Conservation (phyloP, 2,113 vertebrate species). For the Leptosomus discolor region DNA sequence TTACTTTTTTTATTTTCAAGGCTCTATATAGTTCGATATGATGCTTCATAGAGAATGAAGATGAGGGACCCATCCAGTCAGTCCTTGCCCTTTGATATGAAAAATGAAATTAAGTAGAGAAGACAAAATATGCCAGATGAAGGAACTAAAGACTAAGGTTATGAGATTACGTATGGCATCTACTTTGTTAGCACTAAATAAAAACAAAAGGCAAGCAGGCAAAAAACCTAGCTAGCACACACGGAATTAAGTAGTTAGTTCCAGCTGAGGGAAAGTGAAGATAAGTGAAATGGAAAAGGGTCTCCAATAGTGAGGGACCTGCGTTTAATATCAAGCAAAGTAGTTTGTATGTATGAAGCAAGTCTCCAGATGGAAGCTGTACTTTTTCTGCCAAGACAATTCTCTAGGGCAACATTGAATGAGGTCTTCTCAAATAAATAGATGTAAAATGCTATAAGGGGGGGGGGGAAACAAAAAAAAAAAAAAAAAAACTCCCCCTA, state of each 20-base stretch:
- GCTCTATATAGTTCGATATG: not conserved
- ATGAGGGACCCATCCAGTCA: not conserved
- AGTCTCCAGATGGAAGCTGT: slow-evolving; percentile 22
- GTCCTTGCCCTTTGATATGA: not conserved
- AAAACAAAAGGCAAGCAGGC: not conserved
- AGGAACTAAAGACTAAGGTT: not conserved
- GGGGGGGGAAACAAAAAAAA: not conserved
- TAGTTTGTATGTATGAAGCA: not conserved
- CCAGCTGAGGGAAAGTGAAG: not conserved
- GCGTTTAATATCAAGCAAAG: not conserved
- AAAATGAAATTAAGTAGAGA: not conserved
- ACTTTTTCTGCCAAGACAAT: not conserved
- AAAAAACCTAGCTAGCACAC: not conserved
- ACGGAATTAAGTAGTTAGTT: not conserved
- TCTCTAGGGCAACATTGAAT: not conserved
- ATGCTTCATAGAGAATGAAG: not conserved
- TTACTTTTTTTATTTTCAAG: not conserved
- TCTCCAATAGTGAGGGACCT: not conserved
- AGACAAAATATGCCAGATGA: not conserved
- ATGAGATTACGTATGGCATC: not conserved
- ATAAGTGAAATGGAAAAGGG: not conserved
- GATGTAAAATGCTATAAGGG: not conserved
- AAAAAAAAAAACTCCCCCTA: too few relatives aligned
- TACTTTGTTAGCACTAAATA: not conserved
- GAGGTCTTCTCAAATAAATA: slow-evolving; percentile 12